Base-by-base conservation (phyloP, 2,113 vertebrate species). In the Rhineura floridana region DNA sequence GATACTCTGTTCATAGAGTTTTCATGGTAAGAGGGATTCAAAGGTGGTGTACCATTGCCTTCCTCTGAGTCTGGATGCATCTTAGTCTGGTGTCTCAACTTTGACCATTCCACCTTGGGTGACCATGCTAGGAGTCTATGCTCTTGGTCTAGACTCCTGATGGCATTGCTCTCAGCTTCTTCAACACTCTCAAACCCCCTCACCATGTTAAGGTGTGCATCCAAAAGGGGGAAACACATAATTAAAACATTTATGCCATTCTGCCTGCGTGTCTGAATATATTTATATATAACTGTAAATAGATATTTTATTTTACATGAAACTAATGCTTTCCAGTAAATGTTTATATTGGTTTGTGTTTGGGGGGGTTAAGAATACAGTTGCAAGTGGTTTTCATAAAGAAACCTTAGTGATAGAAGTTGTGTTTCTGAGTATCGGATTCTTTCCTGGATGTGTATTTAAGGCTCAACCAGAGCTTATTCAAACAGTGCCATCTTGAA, bases 361-460 rank as follows among this genome's bases (percentile, higher is more conserved):
- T 59, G 33, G 3, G 48, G 30, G 15, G 17, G 3, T 79, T n/a
- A 6, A n/a, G 92, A 93, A 92, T 0, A 0, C 93, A 87, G 73
- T 91, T 94, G 72, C 81, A 89, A 93, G 77, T 83, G 88, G 91
- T 88, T 95, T 95, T 93, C 90, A 50, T 86, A 94, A 95, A 89
- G 93, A 36, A 85, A 77, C 81, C 93, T 76, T 85, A 84, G 70
- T 33, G 79, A 59, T 76, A 77, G 1, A 85, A 52, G 15, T 76
- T 84, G 65, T 33, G 46, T 84, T 87, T 86, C 81, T 72, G 89
- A 48, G 10, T 39, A 94, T 86, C 89, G 70, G 82, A 10, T 92
- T 95, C 94, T 95, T 90, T 88, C 79, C 77, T 93, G 77, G 0
- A 0, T 1, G 0, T 91, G 90, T 78, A 0, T 91, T 6, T 83